Evolutionary conservation across 1,140 invertebrate genomes (phyloP).

Genomic region (Bradysia coprophila): DNA sequence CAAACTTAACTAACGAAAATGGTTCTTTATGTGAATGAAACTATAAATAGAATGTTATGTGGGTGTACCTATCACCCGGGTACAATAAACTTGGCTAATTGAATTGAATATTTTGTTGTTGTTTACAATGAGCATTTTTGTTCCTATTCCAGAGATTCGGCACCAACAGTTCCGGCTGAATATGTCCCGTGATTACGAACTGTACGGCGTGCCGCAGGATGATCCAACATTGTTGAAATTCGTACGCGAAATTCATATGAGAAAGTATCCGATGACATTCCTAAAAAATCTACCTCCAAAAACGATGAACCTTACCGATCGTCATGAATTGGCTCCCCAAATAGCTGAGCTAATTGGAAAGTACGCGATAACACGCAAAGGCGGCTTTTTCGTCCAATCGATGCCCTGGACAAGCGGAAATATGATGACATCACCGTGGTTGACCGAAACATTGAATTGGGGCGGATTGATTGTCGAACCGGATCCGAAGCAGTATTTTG

Average conservation of each 20-base stretch:
- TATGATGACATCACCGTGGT: slow-evolving; percentile 28
- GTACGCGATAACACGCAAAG: slow-evolving; percentile 26
- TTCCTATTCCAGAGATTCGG: slow-evolving; percentile 28
- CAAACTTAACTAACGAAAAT: too few species aligned
- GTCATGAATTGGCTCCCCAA: slow-evolving; percentile 15
- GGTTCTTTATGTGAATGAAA: too few species aligned
- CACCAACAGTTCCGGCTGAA: slow-evolving; percentile 47
- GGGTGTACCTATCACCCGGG: too few species aligned
- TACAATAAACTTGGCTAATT: too few species aligned
- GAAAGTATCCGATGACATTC: slow-evolving; percentile 24
- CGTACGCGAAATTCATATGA: slow-evolving; percentile 42
- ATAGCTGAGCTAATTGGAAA: slow-evolving; percentile 25
- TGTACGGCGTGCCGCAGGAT: slow-evolving; percentile 47
- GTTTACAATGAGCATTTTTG: too few species aligned
- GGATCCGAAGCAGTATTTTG: slow-evolving; percentile 46
- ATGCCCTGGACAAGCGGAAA: slow-evolving; percentile 26
- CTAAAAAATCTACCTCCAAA: slow-evolving; percentile 12
- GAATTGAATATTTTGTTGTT: too few species aligned
- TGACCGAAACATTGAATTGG: slow-evolving; percentile 53
- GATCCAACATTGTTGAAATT: slow-evolving; percentile 49
- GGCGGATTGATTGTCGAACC: slow-evolving; percentile 53
- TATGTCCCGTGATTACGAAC: slow-evolving; percentile 54
- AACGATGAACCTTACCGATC: slow-evolving; percentile 21
- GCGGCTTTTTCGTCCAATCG: slow-evolving; percentile 31
- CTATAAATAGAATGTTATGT: too few species aligned